A percentile compares a stretch with the other conserved stretches of the same genome.
Conservation (phyloP, 2,888 invertebrate species). For the Coenonympha arcania region DNA sequence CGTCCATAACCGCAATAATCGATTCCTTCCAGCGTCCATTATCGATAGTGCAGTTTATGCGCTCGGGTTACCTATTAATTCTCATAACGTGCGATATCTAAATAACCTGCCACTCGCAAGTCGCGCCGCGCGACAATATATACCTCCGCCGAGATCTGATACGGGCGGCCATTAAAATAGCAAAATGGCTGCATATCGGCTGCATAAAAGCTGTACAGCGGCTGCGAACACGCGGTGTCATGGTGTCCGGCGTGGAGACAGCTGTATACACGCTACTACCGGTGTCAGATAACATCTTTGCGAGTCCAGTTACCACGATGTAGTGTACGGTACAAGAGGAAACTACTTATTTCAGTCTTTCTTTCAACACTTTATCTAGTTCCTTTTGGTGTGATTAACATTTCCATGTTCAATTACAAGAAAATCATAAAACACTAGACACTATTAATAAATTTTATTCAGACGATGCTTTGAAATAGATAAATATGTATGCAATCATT, state of each 20-base stretch:
- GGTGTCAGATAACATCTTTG: neutral
- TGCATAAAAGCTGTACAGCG: neutral
- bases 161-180: neutral
- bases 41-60: neutral
- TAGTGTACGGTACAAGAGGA: neutral
- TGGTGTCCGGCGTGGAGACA: neutral
- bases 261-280: neutral
- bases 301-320: no score
- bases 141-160: slow-evolving; percentile 10
- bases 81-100: neutral
- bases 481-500: no score
- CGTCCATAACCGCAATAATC: no score
- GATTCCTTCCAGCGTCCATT: neutral
- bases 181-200: neutral
- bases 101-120: slow-evolving; percentile 1
- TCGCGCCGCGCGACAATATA: neutral
- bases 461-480: no score
- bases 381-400: no score
- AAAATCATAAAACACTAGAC: no score
- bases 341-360: no score
- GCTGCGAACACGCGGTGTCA: neutral
- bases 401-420: no score
- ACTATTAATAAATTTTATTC: no score
- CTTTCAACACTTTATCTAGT: no score
- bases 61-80: neutral